Evolutionary conservation across 2,888 invertebrate genomes (phyloP), one percentile per base, ranked within the genome.

Genomic region (Halictus quadricinctus): DNA sequence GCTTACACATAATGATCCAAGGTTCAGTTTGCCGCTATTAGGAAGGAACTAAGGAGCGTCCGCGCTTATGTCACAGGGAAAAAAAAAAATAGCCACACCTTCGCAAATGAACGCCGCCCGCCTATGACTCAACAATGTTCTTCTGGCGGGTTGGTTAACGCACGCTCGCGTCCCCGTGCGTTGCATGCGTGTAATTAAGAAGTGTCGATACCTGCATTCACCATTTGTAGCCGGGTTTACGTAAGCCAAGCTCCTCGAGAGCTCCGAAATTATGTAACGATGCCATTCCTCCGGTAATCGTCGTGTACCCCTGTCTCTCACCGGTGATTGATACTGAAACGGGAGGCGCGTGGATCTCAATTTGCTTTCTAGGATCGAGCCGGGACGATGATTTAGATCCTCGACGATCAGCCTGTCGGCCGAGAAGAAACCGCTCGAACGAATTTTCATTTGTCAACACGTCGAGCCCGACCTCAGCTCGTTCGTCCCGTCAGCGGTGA

Each of bases 171-270:
- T 60, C 25, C 60, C 25, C 25, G 60, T 60, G 60, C 60, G 25
- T 25, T 60, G 69, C 43, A 46, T 72, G 72, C 29, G 15, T 80
- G 79, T 70, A 87, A 87, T 88, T 87, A 87, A 85, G 69, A n/a
- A 60, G 79, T 73, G 76, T 79, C 78, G 79, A 80, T 75, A 36
- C 29, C 64, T 66, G 64, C 86, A 70, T 72, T 83, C 81, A 76
- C 88, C 83, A 81, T 87, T 85, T 81, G 73, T 77, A 80, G 77
- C 36, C 64, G 10, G 36, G 76, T 89, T 88, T 54, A 87, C 78
- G 84, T 86, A 89, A 88, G 72, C 79, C 69, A 36, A 36, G 41
- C 69, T 79, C 78, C 69, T 58, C 77, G 69, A 54, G 81, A 69
- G 54, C 54, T 70, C 41, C 78, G 80, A 83, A 81, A 54, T 88